Base-by-base conservation (phyloP, 1,140 invertebrate genomes). In the Acromyrmex heyeri region DNA sequence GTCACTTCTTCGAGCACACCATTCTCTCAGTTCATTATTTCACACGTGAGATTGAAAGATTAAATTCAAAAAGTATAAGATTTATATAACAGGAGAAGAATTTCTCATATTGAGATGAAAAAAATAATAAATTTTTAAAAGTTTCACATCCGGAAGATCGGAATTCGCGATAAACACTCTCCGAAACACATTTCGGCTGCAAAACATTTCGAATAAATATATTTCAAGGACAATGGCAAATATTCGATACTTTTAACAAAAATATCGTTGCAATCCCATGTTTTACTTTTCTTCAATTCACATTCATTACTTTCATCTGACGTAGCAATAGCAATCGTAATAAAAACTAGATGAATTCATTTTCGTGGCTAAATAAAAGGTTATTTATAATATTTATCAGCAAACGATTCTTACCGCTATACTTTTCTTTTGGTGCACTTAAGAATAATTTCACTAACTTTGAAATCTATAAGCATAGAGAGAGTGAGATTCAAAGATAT, bases 121-220 rank as follows among this genome's bases (percentile, higher is more conserved):
- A 87, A 70, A 57, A 85, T 65, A 73, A n/a, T 73, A 48, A 76
- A 24, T 76, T 18, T 38, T 24, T 24, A 3, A 59, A 76, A 76
- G n/a, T 44, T 67, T 50, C n/a, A 7, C 7, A 59, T 50, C 12
- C 61, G 18, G 14, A 48, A 64, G 21, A 30, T 34, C n/a, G 10
- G 64, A 34, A 30, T 34, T 65, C 8, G 4, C 18, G 6, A 34
- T 64, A 64, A 64, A 57, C n/a, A n/a, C 18, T 18, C 4, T 73
- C 16, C 8, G 12, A 30, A 59, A 24, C 14, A 38, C 4, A 5
- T 53, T 48, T 27, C 8, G 18, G 76, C 27, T 30, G 4, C 12
- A 38, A 55, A 55, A 44, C 30, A 79, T 65, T 62, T 21, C 44
- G 7, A 55, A 48, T 8, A 64, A 53, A 44, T 67, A 48, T 48